Evolutionary conservation across 2,888 invertebrate genomes (phyloP), one percentile per base, ranked within the genome.

Genomic region (Lycaena phlaeas): DNA sequence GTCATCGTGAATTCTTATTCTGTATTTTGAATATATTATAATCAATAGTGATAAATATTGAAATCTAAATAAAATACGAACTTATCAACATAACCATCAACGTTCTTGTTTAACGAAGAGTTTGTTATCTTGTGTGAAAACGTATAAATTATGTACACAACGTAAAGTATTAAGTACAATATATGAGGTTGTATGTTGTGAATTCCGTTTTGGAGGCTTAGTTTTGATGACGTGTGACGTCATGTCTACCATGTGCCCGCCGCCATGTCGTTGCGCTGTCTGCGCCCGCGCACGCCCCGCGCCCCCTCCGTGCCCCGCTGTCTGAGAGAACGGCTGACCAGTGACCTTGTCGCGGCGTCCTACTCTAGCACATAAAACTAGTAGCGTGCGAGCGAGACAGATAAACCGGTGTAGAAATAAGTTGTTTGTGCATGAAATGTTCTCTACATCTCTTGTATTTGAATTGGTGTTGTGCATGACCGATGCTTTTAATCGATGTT

Each of bases 261-360:
- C 64, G 63, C 69, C 69, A 69, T 71, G 69, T 68, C 69, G 67
- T 68, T 71, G 70, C 68, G 70, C 66, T 65, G 77, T 74, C 78
- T 74, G 74, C 78, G 74, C 68, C 61, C 61, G 72, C 73, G 69
- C 73, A 58, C 53, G 41, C 55, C 45, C 45, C 44, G 44, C 54
- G 63, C 66, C 59, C 62, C 63, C 68, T 69, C 61, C 65, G 64
- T 57, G 66, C 50, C 51, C 66, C 67, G 69, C 71, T 66, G 78
- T 77, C 77, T 78, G 77, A 66, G 74, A 68, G 74, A 70, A 71
- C 71, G 78, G 74, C 70, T 78, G 77, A 77, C 76, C 76, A 69
- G 75, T 78, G 81, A 82, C 82, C 82, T 82, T 82, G 82, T 78
- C 64, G 63, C 57, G 64, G 10, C 50, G 48, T 76, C 74, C 53